A percentile compares a stretch with the other conserved stretches of the same genome.
Evolutionary conservation across 2,888 invertebrate genomes (phyloP).

Genomic region (Drosophila flavopinicola): DNA sequence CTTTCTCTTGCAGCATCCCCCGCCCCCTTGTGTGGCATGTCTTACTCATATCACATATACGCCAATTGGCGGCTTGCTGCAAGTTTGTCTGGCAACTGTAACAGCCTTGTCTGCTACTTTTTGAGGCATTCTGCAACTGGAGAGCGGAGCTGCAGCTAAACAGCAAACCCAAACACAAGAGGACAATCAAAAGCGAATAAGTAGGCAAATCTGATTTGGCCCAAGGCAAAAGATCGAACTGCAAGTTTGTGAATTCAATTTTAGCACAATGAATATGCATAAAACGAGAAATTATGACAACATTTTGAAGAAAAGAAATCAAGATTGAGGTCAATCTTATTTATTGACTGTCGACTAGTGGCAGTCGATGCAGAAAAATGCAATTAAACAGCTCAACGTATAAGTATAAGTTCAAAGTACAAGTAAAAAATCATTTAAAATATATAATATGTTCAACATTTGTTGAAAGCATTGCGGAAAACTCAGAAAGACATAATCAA

Average conservation of each 20-base stretch:
- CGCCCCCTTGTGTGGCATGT: not conserved
- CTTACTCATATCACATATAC: slow-evolving; percentile 37
- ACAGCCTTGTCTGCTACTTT: not conserved
- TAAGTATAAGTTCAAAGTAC: too few species aligned
- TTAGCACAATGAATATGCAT: not conserved
- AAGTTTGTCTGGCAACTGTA: slow-evolving; percentile 24
- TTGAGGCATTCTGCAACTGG: slow-evolving; percentile 11
- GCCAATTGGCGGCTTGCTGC: slow-evolving; percentile 58
- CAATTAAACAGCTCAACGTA: too few species aligned
- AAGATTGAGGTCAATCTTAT: too few species aligned
- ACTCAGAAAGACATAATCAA: too few species aligned
- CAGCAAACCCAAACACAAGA: slow-evolving; percentile 56
- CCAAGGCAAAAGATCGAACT: not conserved
- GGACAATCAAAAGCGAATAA: slow-evolving; percentile 27
- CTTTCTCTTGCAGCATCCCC: too few species aligned
- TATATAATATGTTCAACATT: too few species aligned
- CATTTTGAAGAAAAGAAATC: too few species aligned
- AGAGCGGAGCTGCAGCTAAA: slow-evolving; percentile 24
- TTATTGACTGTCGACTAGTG: too few species aligned
- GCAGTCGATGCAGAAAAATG: too few species aligned
- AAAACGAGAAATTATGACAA: too few species aligned
- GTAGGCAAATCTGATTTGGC: slow-evolving; percentile 24
- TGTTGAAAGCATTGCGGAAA: too few species aligned
- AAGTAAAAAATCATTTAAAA: too few species aligned
- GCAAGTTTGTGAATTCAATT: not conserved